Base-by-base conservation (phyloP, 2,113 vertebrate genomes). In the Charadrius vociferus region DNA sequence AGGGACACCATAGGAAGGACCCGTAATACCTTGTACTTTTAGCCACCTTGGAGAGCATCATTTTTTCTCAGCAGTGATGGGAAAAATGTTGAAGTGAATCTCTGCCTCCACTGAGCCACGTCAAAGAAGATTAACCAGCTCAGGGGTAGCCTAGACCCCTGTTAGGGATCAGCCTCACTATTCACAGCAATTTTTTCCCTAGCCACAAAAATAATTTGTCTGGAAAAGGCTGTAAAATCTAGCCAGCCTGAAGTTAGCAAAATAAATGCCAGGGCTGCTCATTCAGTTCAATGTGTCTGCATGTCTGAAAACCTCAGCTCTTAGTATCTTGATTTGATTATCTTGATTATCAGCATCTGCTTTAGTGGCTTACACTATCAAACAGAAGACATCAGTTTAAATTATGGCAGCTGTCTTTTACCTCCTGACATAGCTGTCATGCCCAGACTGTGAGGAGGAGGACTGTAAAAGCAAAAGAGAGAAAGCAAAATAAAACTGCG, bases 261-360 rank as follows among this genome's bases (percentile, higher is more conserved):
- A n/a, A 29, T 5, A 52, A 90, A 80, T 92, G 85, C 81, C 95
- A 92, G 84, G 34, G 81, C 75, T 61, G 68, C 73, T 87, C 90
- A 70, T 56, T 55, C 29, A 17, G 72, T 75, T 53, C 72, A 24
- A 4, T 8, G 43, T 63, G 80, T 32, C 86, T 65, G 77, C 71
- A 22, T 19, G 83, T 91, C 95, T 83, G 78, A 39, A 37, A 30
- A 47, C 27, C 73, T 90, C 92, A 55, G 68, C 52, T 59, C 90
- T 72, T 55, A 6, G 37, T 50, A 5, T 34, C 82, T 85, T 89
- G 62, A 77, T 86, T 91, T 73, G 96, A 94, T 94, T 89, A 39
- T 88, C 93, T 61, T 90, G 95, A 93, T 96, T 23, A 95, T 95
- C 88, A 95, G 93, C 95, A 93, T 86, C 95, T 95, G 90, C 79